Base-by-base conservation (phyloP, 2,888 invertebrate species). In the Exocentrus adspersus region DNA sequence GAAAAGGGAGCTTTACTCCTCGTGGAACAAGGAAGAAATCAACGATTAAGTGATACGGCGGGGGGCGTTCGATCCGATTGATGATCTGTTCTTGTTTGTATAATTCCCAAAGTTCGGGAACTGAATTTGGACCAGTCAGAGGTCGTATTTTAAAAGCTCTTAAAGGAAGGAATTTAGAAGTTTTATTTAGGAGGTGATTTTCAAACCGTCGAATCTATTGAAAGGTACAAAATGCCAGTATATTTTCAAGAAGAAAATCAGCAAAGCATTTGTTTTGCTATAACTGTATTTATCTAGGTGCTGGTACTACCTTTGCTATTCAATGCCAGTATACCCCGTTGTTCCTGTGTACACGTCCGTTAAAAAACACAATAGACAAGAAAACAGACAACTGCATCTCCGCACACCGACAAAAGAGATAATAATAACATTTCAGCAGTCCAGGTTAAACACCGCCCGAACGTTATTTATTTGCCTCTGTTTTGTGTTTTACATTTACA, bases 311-410 rank as follows among this genome's bases (percentile, higher is more conserved):
- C n/a, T n/a, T n/a, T n/a, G n/a, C n/a, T n/a, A n/a, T n/a, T n/a
- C n/a, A n/a, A n/a, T n/a, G n/a, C n/a, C n/a, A n/a, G n/a, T n/a
- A n/a, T n/a, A 53, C 20, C 21, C 17, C 19, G 37, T 14, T 53
- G 20, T 53, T 53, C 10, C 41, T 7, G 30, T 53, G 19, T 32
- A 14, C 9, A 7, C 41, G 7, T 6, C 19, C 12, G 41, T 16
- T 12, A 41, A 53, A n/a, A 53, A 24, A 21, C n/a, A 41, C 37
- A 20, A n/a, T 19, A 21, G 12, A 12, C 1, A n/a, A 41, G 12
- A 53, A 41, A 41, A 53, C 20, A 53, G 21, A 53, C 53, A 53
- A 53, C 21, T 53, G 41, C 53, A 53, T 53, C 41, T n/a, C n/a
- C n/a, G n/a, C n/a, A n/a, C 41, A 9, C 42, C 21, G 12, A 53